Conservation (phyloP, 2,113 vertebrate genomes). For the Indri indri region DNA sequence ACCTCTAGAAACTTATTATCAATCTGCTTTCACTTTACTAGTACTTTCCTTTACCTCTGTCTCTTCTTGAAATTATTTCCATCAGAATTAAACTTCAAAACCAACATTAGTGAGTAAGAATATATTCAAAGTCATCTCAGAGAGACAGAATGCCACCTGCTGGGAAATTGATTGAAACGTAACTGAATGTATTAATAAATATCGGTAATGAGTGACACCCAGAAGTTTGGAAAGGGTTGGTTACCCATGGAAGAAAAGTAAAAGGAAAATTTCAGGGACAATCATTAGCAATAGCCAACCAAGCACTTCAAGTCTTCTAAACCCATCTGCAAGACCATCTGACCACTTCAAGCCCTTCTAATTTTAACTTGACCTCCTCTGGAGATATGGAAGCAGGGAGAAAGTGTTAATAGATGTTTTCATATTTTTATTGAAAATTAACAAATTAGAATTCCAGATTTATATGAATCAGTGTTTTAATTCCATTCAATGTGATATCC, state of each 20-base stretch:
- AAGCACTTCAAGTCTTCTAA: constrained; percentile 24
- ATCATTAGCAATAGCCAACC: not conserved
- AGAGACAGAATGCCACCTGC: not conserved
- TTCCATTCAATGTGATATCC: not conserved
- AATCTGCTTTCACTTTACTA: not conserved
- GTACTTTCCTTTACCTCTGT: not conserved
- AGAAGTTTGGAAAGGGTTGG: not conserved
- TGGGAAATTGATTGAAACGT: not conserved
- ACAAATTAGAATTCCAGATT: not conserved
- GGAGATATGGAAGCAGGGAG: not conserved
- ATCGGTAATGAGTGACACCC: not conserved
- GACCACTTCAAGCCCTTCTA: not conserved
- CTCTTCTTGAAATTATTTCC: not conserved
- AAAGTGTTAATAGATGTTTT: not conserved
- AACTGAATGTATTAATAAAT: not conserved
- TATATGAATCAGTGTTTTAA: not conserved
- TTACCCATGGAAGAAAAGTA: not conserved
- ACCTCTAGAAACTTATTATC: not conserved
- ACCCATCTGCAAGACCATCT: constrained; percentile 11
- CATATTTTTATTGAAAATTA: not conserved
- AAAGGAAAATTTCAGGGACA: not conserved
- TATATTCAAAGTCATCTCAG: not conserved
- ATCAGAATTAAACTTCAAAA: not conserved
- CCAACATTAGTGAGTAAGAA: not conserved
- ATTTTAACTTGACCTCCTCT: not conserved